These are phyloP conservation scores for Naso thynnoides DNA, from an alignment of 2,797 vertebrate species.

Conservation along the genomic window DNA sequence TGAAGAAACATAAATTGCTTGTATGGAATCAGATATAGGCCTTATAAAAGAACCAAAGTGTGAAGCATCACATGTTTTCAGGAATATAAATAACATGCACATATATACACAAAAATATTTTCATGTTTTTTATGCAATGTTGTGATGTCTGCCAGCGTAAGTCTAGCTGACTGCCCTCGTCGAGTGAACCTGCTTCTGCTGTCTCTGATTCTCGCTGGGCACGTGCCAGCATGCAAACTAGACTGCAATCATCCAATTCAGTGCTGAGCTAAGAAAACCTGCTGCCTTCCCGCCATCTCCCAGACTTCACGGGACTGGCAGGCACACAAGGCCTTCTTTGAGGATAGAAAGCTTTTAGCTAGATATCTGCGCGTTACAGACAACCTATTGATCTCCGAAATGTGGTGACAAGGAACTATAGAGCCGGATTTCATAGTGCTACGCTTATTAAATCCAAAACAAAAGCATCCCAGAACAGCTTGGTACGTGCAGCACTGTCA, in stretches of 20 bases:
- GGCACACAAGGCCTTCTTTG: slow-evolving; percentile 11
- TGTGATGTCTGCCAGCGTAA: slow-evolving; percentile 10
- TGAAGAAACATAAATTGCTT: neutral
- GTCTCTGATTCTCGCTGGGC: slow-evolving; percentile 50
- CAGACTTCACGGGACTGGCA: slow-evolving; percentile 50
- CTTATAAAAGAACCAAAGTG: neutral
- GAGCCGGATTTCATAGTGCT: slow-evolving; percentile 30
- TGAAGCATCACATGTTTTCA: neutral
- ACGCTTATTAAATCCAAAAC: slow-evolving; percentile 43
- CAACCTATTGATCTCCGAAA: slow-evolving; percentile 38
- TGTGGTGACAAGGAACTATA: slow-evolving; percentile 29
- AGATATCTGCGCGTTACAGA: slow-evolving; percentile 35
- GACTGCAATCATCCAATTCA: slow-evolving; percentile 42
- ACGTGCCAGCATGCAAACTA: slow-evolving; percentile 44
- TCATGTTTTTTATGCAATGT: neutral
- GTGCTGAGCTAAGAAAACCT: slow-evolving; percentile 53
- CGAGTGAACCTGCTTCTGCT: slow-evolving; percentile 20
- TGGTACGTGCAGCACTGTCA: slow-evolving; percentile 26
- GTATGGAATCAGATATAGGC: neutral
- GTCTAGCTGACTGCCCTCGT: slow-evolving; percentile 20
- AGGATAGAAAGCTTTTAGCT: slow-evolving; percentile 32
- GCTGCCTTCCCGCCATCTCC: slow-evolving; percentile 44
- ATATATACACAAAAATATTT: neutral
- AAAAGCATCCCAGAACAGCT: slow-evolving; percentile 34
- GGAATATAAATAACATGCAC: neutral